Percentiles rank a stretch among this genome's conserved stretches.
phyloP scores from a whole-genome alignment of 1,140 invertebrate genomes.

The Drosophila rhopaloa region DNA sequence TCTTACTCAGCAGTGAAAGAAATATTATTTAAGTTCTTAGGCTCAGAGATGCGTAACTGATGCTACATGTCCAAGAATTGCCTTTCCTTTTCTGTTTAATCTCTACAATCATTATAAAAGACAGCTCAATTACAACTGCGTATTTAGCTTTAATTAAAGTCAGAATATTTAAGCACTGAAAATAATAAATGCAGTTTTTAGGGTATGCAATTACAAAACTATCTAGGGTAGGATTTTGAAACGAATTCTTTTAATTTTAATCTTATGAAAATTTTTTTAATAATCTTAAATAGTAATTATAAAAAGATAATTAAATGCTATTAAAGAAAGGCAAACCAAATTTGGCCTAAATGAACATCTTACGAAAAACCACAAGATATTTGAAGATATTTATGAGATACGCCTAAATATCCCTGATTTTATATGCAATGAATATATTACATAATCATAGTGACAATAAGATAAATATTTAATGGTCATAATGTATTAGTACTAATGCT shows the following conservation, averaged over 20 bases:
- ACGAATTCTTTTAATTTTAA: too few species aligned
- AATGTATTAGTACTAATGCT: not conserved
- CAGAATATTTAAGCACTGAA: not conserved
- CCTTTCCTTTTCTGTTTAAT: not conserved
- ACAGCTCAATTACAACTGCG: not conserved
- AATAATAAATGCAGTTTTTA: not conserved
- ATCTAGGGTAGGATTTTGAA: not conserved
- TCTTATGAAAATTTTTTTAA: too few species aligned
- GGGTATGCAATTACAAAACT: not conserved
- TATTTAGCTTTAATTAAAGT: not conserved
- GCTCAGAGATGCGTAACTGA: not conserved
- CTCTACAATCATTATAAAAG: not conserved
- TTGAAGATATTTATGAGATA: too few species aligned
- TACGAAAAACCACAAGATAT: too few species aligned
- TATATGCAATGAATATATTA: too few species aligned
- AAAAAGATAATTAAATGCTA: too few species aligned
- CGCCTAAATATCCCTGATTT: too few species aligned
- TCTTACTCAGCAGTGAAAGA: not conserved
- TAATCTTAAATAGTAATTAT: too few species aligned
- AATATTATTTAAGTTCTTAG: not conserved
- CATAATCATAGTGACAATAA: too few species aligned
- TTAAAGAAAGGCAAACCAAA: too few species aligned
- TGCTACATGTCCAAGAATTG: constrained; percentile 1
- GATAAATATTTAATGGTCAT: not conserved
- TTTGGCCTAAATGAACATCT: too few species aligned